Evolutionary conservation across 2,888 invertebrate genomes (phyloP).

Genomic region (Leptodirus hochenwartii): DNA sequence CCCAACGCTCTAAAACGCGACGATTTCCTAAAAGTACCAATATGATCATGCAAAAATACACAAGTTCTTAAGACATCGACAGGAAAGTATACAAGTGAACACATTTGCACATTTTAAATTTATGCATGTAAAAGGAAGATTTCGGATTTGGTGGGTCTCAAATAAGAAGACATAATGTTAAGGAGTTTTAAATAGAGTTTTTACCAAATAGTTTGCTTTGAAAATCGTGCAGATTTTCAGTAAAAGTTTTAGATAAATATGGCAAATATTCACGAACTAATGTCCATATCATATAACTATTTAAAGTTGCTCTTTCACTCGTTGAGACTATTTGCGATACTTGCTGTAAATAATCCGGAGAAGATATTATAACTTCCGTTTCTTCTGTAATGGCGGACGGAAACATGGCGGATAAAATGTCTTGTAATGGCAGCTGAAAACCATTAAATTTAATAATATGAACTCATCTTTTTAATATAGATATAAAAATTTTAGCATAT

Average conservation of each 20-base stretch:
- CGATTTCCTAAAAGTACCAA: too few species aligned
- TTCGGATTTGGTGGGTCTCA: too few species aligned
- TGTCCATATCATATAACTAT: conserved; percentile 40
- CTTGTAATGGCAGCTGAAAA: conserved; percentile 27
- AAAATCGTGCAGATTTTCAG: conserved; percentile 19
- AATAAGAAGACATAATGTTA: too few species aligned
- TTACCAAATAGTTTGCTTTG: conserved; percentile 20
- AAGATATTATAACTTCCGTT: conserved; percentile 33
- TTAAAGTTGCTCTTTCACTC: conserved; percentile 31
- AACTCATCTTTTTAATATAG: too few species aligned
- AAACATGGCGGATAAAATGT: conserved; percentile 30
- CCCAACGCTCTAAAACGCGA: conserved; percentile 30
- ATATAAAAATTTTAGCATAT: too few species aligned
- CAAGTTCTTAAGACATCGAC: too few species aligned
- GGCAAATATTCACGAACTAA: conserved; percentile 33
- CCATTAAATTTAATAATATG: conserved; percentile 1
- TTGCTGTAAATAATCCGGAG: conserved; percentile 31
- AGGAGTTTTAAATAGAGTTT: too few species aligned
- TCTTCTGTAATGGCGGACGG: conserved; percentile 29
- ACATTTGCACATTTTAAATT: too few species aligned
- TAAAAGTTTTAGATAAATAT: conserved; percentile 30
- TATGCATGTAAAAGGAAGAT: too few species aligned
- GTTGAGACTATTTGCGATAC: conserved; percentile 32
- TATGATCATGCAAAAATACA: too few species aligned
- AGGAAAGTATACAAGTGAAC: too few species aligned